Base-by-base conservation (phyloP, 2,797 vertebrate genomes). In the Nothura maculosa region DNA sequence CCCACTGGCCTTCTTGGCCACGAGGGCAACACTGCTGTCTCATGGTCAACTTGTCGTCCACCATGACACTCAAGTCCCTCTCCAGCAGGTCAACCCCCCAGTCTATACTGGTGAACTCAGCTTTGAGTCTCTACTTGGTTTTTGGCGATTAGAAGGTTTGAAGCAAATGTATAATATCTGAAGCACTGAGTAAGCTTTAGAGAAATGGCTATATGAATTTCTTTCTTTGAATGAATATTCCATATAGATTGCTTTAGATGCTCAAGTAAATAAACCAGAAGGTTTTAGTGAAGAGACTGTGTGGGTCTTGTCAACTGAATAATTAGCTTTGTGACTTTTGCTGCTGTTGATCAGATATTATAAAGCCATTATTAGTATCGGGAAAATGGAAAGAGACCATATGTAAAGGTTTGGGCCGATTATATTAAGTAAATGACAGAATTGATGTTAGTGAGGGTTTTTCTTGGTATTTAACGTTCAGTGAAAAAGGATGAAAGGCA, bases 391-490 rank as follows among this genome's bases (percentile, higher is more conserved):
- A 94, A 75, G 96, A 57, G 73, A 94, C 96, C 90, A 90, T 47
- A 85, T 50, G 80, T 54, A 96, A 92, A 96, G 32, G 55, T 93
- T 97, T 95, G 96, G 94, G 89, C 94, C 91, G 92, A 90, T 57
- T 93, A 72, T 78, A 93, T 67, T 76, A 94, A 91, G 67, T 55
- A 54, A 81, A 89, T 89, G 84, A 95, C 96, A 97, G 88, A 96
- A 87, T 2, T 93, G 94, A 96, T 97, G 93, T 90, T 92, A 97
- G 80, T 55, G 77, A 97, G 95, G 96, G 82, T 95, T 97, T 97
- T 98, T 98, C 97, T 97, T 90, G 52, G 95, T 97, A 97, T 97
- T 97, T 96, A 97, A 97, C 90, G 97, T 98, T 97, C 96, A 96
- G 88, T 96, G 97, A 96, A 97, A 97, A 98, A 97, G 91, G 93